Conservation (phyloP, 2,888 invertebrate species). For the Brachyopa scutellaris region DNA sequence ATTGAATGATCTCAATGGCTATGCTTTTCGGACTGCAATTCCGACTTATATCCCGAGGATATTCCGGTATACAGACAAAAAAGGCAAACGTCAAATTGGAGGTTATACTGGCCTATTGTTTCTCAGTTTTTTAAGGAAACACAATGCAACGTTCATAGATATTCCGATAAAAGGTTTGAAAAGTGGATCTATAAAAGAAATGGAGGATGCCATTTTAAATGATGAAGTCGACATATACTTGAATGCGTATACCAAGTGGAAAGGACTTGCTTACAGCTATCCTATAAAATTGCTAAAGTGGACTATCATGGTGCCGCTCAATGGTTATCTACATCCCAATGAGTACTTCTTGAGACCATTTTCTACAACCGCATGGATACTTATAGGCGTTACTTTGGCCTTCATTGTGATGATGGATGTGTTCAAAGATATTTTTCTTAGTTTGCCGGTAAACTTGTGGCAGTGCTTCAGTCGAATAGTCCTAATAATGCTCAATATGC, state of each 20-base stretch:
- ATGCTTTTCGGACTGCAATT: constrained; percentile 21
- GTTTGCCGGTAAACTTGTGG: constrained; percentile 3
- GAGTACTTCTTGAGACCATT: too few relatives aligned
- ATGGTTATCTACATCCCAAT: constrained; percentile 17
- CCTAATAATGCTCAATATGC: too few relatives aligned
- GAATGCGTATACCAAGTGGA: constrained; percentile 13
- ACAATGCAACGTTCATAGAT: too few relatives aligned
- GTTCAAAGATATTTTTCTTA: background rate
- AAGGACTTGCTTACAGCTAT: too few relatives aligned
- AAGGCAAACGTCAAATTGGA: background rate
- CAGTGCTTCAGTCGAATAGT: constrained; percentile 15
- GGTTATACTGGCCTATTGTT: too few relatives aligned
- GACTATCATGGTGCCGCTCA: constrained; percentile 36
- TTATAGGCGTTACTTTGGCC: constrained; percentile 20
- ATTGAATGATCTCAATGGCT: constrained; percentile 17
- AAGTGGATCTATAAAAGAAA: background rate
- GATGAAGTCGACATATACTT: constrained; percentile 33
- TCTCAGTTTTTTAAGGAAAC: too few relatives aligned
- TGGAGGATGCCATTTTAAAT: constrained; percentile 7
- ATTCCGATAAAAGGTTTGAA: too few relatives aligned
- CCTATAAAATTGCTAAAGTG: too few relatives aligned
- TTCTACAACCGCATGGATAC: too few relatives aligned
- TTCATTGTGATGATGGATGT: constrained; percentile 38
- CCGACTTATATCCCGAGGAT: constrained; percentile 14
- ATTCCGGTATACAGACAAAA: constrained; percentile 16